Conservation (phyloP, 64 coral and sea anemone genomes). For the Montipora efflorescens region DNA sequence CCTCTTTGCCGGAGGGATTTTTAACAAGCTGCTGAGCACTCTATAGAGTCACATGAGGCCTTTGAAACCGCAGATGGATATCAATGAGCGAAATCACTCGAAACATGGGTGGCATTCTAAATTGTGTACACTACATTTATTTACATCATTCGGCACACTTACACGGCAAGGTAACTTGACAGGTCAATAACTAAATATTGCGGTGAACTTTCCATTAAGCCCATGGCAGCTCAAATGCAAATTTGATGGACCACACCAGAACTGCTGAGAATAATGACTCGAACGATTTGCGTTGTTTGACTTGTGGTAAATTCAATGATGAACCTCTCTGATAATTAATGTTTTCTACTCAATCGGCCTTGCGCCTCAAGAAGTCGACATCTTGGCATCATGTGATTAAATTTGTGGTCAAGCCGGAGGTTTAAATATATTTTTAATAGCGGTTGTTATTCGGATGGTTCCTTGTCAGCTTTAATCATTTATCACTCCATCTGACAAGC, state of each 20-base stretch:
- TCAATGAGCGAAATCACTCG: not conserved
- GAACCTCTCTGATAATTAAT: too few relatives aligned
- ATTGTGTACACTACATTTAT: not conserved
- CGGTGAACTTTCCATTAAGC: not conserved
- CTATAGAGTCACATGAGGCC: too few relatives aligned
- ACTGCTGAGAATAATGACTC: not conserved
- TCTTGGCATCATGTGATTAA: not conserved
- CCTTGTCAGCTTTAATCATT: not conserved
- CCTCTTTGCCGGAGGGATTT: too few relatives aligned
- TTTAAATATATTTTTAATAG: not conserved
- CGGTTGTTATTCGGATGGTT: not conserved
- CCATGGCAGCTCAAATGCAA: not conserved
- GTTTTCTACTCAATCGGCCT: too few relatives aligned
- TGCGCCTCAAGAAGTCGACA: not conserved
- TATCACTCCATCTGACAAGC: not conserved
- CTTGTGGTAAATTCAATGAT: too few relatives aligned
- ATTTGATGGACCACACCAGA: not conserved
- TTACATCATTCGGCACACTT: not conserved
- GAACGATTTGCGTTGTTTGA: too few relatives aligned
- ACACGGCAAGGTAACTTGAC: not conserved
- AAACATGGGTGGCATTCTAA: not conserved
- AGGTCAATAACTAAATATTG: not conserved
- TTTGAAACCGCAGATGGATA: too few relatives aligned
- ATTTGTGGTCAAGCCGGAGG: not conserved
- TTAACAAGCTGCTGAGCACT: too few relatives aligned